Evolutionary conservation across 1,140 invertebrate genomes (phyloP), one percentile per base, ranked within the genome.

Genomic region (Ceratoteleas bidentatus): DNA sequence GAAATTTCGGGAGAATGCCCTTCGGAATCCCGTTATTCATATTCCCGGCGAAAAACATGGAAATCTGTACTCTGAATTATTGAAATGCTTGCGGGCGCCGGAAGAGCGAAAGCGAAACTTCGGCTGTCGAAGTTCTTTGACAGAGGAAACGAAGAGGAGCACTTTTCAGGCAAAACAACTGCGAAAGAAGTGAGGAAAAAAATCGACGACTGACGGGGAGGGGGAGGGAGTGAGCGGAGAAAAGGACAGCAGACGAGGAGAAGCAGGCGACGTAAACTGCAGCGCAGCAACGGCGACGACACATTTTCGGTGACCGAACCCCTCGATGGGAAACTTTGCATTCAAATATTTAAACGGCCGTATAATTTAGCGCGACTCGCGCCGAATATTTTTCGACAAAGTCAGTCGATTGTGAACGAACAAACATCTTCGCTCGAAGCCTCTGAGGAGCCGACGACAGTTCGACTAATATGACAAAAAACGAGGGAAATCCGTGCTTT

Each of bases 11-110:
- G 68, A 69, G 64, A 73, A 64, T 69, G 77, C 69, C 61, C 54
- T 81, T 81, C 56, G 58, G 58, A 53, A 69, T 68, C 38, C 64
- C 69, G 77, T 81, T 81, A 81, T 85, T 85, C 75, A 78, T 86
- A 83, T 81, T 73, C 64, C 53, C 52, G 62, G 34, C 66, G 68
- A 84, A 86, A 85, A 84, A 81, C 72, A 76, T 80, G 54, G 85
- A 85, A 88, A 88, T 87, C 83, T 82, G 85, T 85, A 87, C 66
- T 80, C 75, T 88, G 83, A 86, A 88, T 87, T 88, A 86, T 87
- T 87, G 85, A 88, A 84, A 87, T 84, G 68, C 81, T 84, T 61
- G 58, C 65, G 69, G 78, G 62, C 75, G 15, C 32, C 32, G 49
- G 32, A 24, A 50, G 40, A 68, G 60, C 54, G 49, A 79, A 77